Evolutionary conservation across 1,140 invertebrate species (phyloP).

Genomic region (Drosophila asahinai): DNA sequence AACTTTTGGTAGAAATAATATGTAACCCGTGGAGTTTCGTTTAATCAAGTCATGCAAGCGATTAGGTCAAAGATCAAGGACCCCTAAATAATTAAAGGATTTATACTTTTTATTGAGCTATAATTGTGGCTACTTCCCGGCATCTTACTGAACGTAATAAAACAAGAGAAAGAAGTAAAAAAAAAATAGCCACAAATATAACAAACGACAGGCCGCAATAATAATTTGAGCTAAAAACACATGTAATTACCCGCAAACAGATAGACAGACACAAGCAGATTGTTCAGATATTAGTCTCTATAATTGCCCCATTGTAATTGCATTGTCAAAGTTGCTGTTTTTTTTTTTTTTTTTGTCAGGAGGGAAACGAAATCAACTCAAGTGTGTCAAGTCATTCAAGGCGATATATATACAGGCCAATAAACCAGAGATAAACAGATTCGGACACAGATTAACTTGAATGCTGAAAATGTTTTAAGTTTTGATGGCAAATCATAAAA

Average conservation of each 20-base stretch:
- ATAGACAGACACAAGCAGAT: conserved; percentile 33
- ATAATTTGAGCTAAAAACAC: conserved; percentile 43
- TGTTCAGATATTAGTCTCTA: conserved; percentile 46
- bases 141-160: conserved; percentile 24
- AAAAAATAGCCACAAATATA: conserved; percentile 9
- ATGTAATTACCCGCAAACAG: conserved; percentile 38
- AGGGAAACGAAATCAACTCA: conserved; percentile 15
- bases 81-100: conserved; percentile 14
- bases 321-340: conserved; percentile 42
- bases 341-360: conserved; percentile 15
- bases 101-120: conserved; percentile 7
- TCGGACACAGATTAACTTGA: conserved; percentile 33
- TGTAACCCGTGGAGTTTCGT: conserved; percentile 21
- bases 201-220: conserved; percentile 21
- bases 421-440: conserved; percentile 22
- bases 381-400: conserved; percentile 54
- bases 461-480: conserved; percentile 20
- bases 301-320: conserved; percentile 69
- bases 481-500: conserved; percentile 27
- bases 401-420: conserved; percentile 19
- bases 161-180: conserved; percentile 24
- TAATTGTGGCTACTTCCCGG: conserved; percentile 12
- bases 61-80: conserved; percentile 32
- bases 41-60: conserved; percentile 17
- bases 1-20: neutral